These are phyloP conservation scores for Chalcis sispes DNA, from an alignment of 2,888 invertebrate genomes.

Conservation along the genomic window DNA sequence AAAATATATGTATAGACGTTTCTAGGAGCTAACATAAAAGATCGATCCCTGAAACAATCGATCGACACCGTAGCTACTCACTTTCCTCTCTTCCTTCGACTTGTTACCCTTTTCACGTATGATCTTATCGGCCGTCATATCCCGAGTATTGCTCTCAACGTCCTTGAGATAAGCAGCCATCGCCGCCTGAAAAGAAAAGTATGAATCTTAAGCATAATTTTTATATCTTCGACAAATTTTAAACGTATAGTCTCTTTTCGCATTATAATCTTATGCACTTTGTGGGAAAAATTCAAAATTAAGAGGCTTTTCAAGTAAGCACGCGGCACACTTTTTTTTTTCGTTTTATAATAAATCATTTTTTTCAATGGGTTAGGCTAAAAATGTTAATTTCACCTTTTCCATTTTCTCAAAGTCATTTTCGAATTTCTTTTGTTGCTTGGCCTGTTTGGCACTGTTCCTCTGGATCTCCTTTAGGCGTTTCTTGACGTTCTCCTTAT, in stretches of 20 bases:
- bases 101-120: constrained; percentile 66
- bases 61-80: constrained; percentile 55
- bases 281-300: too few relatives aligned
- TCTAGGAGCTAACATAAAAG: constrained; percentile 20
- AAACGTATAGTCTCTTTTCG: too few relatives aligned
- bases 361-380: not conserved
- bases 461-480: constrained; percentile 90
- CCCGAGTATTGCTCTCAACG: constrained; percentile 79
- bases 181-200: constrained; percentile 82
- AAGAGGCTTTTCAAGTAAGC: too few relatives aligned
- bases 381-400: constrained; percentile 75
- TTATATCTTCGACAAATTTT: too few relatives aligned
- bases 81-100: constrained; percentile 57
- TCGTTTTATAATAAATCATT: not conserved
- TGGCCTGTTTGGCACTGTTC: constrained; percentile 88
- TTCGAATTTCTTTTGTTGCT: constrained; percentile 86
- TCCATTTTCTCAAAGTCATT: constrained; percentile 92
- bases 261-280: too few relatives aligned
- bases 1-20: not conserved
- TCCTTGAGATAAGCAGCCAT: constrained; percentile 92
- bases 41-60: constrained; percentile 43
- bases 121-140: constrained; percentile 76
- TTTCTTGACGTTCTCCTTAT: constrained; percentile 93
- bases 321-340: too few relatives aligned
- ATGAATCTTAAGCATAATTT: too few relatives aligned